Base-by-base conservation (phyloP, 2,888 invertebrate genomes). In the Carterocephalus palaemon region DNA sequence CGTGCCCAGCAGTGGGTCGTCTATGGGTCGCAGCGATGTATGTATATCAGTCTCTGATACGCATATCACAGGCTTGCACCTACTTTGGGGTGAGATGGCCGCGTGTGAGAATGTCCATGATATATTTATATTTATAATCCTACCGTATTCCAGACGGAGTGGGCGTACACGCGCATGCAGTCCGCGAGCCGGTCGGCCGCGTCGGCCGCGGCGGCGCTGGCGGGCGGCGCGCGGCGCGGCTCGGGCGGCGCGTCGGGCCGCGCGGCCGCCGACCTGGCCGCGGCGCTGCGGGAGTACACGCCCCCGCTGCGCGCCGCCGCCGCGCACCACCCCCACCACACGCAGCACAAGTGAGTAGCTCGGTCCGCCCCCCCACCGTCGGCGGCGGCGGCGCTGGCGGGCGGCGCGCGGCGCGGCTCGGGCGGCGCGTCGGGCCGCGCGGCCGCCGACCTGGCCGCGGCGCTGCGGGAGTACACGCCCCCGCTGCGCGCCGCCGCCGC, bases 331-430 rank as follows among this genome's bases (percentile, higher is more conserved):
- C 80, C 82, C 7, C 58, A 54, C 0, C 43, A 52, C 7, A 52
- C 60, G 24, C 57, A 50, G 15, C 54, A 62, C 8, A 62, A 64
- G 65, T 59, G 4, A n/a, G n/a, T n/a, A n/a, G n/a, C n/a, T n/a
- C 96, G 96, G 70, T 89, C 91, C 29, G 94, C 96, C 0, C 95
- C 94, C n/a, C n/a, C n/a, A n/a, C n/a, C n/a, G 38, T 92, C 95
- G 34, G 90, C 92, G 23, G 91, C 97, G 61, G 95, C 97, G 2
- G 95, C 95, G 67, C 83, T 98, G 45, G 88, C 97, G 39, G 95
- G 95, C 0, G 94, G 96, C 0, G 94, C 95, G 9, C 90, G 94
- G 9, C 90, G 94, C 6, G 93, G 92, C 2, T 95, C 96, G 71
- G 90, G 93, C 47, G 90, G 89, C 57, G 95, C 94, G 60, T 58